A percentile compares a stretch with the other conserved stretches of the same genome.
These are phyloP conservation scores for Crepidodera aurea DNA, from an alignment of 2,888 invertebrate species.

Conservation along the genomic window DNA sequence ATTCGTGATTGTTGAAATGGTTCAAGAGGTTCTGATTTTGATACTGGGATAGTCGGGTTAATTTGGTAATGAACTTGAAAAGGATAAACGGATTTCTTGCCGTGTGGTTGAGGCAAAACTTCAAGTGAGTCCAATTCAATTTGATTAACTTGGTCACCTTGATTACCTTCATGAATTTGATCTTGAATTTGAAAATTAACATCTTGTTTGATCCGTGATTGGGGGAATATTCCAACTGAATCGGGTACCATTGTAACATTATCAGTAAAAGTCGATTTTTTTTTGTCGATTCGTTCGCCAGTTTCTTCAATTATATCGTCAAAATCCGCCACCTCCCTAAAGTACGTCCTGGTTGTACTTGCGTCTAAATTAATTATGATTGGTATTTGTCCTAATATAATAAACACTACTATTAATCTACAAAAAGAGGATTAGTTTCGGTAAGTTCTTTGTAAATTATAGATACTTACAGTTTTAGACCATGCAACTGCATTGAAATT, in stretches of 20 bases:
- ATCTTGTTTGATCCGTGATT: background rate
- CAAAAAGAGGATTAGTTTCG: slow-evolving; percentile 6
- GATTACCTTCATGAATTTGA: background rate
- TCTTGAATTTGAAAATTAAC: background rate
- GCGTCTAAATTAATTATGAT: slow-evolving; percentile 22
- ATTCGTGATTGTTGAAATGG: background rate
- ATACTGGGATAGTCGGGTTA: too few species aligned
- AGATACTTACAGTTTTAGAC: slow-evolving; percentile 46
- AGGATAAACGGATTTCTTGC: too few species aligned
- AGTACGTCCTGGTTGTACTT: slow-evolving; percentile 32
- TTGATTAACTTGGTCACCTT: background rate
- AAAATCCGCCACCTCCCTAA: slow-evolving; percentile 45
- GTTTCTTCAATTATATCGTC: slow-evolving; percentile 43
- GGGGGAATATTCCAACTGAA: background rate
- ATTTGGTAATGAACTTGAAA: too few species aligned
- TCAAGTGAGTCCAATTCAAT: too few species aligned
- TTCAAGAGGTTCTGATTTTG: too few species aligned
- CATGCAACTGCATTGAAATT: slow-evolving; percentile 47
- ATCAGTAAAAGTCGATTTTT: background rate
- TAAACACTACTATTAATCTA: slow-evolving; percentile 36
- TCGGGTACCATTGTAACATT: slow-evolving; percentile 9
- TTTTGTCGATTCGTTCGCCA: background rate
- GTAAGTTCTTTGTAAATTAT: background rate
- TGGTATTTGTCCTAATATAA: slow-evolving; percentile 33
- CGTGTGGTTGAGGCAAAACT: too few species aligned